Percentiles rank a stretch among this genome's conserved stretches.
phyloP scores from a whole-genome alignment of 2,113 vertebrate genomes.

The Monopterus albus region DNA sequence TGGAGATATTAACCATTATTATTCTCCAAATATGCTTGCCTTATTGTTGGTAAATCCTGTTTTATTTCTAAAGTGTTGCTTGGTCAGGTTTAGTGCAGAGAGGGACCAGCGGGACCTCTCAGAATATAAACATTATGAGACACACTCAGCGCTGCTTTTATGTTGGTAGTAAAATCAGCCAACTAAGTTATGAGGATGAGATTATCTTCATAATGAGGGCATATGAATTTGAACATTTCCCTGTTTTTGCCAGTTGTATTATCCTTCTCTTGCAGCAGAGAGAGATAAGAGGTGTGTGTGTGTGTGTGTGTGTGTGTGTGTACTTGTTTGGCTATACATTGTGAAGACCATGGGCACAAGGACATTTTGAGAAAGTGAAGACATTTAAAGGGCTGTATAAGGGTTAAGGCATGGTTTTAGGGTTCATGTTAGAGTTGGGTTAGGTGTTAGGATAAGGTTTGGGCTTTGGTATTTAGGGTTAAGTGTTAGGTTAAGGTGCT shows the following conservation, averaged over 20 bases:
- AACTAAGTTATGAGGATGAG: constrained; percentile 59
- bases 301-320: not conserved
- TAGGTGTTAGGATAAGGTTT: no score
- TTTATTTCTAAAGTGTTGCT: constrained; percentile 49
- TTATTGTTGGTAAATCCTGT: constrained; percentile 19
- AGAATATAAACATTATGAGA: constrained; percentile 74
- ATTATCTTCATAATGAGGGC: constrained; percentile 52
- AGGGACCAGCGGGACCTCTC: constrained; percentile 52
- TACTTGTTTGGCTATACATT: no score
- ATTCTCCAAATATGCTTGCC: constrained; percentile 41
- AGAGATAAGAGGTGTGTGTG: not conserved
- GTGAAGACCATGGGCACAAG: no score
- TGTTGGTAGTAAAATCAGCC: constrained; percentile 56
- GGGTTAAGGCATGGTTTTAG: no score
- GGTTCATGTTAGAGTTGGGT: no score
- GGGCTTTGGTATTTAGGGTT: no score
- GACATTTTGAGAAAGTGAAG: no score
- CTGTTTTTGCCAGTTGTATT: constrained; percentile 9
- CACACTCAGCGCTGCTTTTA: constrained; percentile 58
- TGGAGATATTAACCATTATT: constrained; percentile 45
- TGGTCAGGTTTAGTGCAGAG: constrained; percentile 39
- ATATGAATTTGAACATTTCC: constrained; percentile 43
- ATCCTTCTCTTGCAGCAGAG: not conserved
- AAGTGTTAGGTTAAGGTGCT: no score
- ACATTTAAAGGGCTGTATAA: no score